These are phyloP conservation scores for Siniperca knerii DNA, from an alignment of 2,113 vertebrate genomes.

Conservation along the genomic window DNA sequence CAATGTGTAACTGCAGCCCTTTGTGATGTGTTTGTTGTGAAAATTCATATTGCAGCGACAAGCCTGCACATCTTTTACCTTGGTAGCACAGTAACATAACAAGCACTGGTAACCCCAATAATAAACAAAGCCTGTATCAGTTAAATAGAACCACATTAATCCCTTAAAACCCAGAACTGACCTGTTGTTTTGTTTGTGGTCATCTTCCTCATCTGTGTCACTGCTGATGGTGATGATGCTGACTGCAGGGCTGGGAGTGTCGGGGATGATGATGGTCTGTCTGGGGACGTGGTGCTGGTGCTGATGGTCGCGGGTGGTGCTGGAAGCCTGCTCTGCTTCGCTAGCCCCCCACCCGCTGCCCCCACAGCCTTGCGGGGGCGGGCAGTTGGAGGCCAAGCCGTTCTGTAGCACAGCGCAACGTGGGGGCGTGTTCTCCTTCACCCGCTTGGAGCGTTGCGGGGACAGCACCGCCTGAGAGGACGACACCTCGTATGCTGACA, in stretches of 20 bases:
- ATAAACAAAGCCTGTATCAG: background rate
- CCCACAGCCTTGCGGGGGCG: slow-evolving; percentile 85
- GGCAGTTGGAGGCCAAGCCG: slow-evolving; percentile 87
- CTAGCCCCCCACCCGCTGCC: slow-evolving; percentile 89
- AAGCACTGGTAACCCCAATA: background rate
- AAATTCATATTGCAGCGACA: background rate
- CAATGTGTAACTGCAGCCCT: background rate
- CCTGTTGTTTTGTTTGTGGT: slow-evolving; percentile 94
- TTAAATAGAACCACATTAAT: background rate
- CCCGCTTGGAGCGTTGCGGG: slow-evolving; percentile 95
- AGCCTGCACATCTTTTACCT: background rate
- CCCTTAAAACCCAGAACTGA: slow-evolving; percentile 67
- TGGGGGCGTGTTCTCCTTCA: slow-evolving; percentile 98
- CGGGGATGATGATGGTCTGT: slow-evolving; percentile 97
- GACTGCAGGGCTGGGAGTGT: slow-evolving; percentile 97
- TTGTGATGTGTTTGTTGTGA: background rate
- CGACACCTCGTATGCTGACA: slow-evolving; percentile 93
- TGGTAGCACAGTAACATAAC: too few relatives aligned
- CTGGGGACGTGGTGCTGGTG: slow-evolving; percentile 90
- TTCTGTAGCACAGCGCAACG: slow-evolving; percentile 93
- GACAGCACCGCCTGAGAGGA: slow-evolving; percentile 93
- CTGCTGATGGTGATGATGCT: slow-evolving; percentile 99
- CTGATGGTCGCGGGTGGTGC: slow-evolving; percentile 88
- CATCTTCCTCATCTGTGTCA: slow-evolving; percentile 97
- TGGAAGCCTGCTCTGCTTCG: slow-evolving; percentile 87